A percentile compares a stretch with the other conserved stretches of the same genome.
phyloP scores from a whole-genome alignment of 2,113 vertebrate species.

The Cinclus mexicanus region DNA sequence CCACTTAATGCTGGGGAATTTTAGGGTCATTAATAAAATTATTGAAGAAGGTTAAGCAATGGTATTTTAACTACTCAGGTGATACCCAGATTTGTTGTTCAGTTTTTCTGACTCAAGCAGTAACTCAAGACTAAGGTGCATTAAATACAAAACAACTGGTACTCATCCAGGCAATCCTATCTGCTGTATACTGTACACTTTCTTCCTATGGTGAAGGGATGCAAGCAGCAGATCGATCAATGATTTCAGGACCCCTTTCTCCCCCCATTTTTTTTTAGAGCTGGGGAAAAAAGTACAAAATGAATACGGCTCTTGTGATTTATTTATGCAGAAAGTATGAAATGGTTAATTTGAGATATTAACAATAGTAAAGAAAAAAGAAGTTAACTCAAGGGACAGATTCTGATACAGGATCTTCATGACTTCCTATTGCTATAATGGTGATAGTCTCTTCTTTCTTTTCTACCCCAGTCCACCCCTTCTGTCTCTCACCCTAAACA shows the following conservation, averaged over 20 bases:
- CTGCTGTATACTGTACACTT: background rate
- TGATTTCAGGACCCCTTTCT: background rate
- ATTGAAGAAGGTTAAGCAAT: background rate
- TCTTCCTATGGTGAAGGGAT: background rate
- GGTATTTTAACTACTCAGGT: background rate
- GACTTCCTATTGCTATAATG: background rate
- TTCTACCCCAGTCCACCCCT: background rate
- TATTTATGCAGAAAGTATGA: background rate
- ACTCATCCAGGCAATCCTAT: background rate
- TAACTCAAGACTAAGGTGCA: background rate
- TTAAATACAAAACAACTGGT: background rate
- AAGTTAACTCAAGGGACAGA: background rate
- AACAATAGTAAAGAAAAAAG: background rate
- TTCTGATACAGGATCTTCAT: background rate
- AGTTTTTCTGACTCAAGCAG: background rate
- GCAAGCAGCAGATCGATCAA: background rate
- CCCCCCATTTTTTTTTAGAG: accelerated
- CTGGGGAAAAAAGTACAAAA: background rate
- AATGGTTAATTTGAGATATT: background rate
- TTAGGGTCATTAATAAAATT: background rate
- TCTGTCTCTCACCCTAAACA: background rate
- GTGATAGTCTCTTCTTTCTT: background rate
- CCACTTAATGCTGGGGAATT: background rate
- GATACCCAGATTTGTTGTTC: background rate
- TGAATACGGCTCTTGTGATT: background rate